A percentile compares a stretch with the other conserved stretches of the same genome.
Conservation (phyloP, 2,888 invertebrate species). For the Limnephilus lunatus region DNA sequence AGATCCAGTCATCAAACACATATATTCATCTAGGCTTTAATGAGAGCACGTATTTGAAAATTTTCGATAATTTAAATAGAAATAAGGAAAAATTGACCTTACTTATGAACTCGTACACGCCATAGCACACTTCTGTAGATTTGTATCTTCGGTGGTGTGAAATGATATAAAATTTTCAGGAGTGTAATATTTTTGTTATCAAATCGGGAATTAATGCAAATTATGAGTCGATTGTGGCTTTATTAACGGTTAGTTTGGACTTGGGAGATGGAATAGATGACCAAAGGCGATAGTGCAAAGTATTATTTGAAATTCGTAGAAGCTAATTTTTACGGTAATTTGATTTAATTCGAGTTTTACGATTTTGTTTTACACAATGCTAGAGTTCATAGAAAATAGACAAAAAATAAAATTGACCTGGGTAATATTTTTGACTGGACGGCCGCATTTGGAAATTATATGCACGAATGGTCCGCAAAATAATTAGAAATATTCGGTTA, state of each 20-base stretch:
- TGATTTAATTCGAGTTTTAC: neutral
- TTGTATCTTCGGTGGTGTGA: neutral
- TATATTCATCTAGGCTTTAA: too few relatives aligned
- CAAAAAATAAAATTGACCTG: neutral
- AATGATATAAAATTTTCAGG: neutral
- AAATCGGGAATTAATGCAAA: slow-evolving; percentile 36
- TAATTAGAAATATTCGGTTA: too few relatives aligned
- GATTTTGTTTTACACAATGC: neutral
- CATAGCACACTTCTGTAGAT: neutral
- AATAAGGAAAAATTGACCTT: neutral
- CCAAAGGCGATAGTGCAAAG: neutral
- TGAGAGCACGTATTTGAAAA: too few relatives aligned
- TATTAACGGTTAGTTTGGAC: neutral
- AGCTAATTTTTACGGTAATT: neutral
- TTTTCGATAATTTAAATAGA: neutral
- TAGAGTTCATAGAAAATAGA: neutral
- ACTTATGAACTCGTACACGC: neutral
- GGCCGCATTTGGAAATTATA: too few relatives aligned
- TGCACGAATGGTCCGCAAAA: too few relatives aligned
- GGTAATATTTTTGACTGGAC: neutral
- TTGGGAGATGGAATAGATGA: neutral
- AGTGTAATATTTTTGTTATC: slow-evolving; percentile 2
- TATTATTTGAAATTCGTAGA: neutral
- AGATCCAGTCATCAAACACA: too few relatives aligned
- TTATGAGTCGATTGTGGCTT: neutral